phyloP scores from a whole-genome alignment of 2,797 vertebrate genomes.

The Paramormyrops hopkinsi region DNA sequence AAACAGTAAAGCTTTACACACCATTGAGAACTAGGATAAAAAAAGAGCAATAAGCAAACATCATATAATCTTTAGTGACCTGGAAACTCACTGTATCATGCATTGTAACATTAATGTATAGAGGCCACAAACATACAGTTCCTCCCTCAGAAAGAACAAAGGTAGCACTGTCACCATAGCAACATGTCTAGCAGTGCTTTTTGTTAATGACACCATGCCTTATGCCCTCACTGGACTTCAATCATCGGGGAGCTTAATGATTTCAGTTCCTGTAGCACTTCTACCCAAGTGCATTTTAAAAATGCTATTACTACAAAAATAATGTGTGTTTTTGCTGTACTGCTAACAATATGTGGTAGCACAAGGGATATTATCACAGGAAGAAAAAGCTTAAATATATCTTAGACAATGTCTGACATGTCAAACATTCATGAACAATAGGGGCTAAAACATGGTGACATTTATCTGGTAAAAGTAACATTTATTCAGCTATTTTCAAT shows the following conservation, averaged over 20 bases:
- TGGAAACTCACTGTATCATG: not conserved
- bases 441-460: not conserved
- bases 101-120: not conserved
- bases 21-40: not conserved
- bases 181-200: not conserved
- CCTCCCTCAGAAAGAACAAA: not conserved
- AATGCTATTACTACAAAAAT: not conserved
- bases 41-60: not conserved
- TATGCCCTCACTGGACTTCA: not conserved
- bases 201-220: not conserved
- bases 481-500: not conserved
- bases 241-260: not conserved
- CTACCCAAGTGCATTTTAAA: not conserved
- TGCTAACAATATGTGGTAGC: not conserved
- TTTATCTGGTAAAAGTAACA: not conserved
- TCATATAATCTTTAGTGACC: not conserved
- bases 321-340: not conserved
- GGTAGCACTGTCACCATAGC: not conserved
- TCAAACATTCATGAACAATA: not conserved
- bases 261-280: not conserved
- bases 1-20: not conserved
- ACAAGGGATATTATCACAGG: not conserved
- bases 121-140: not conserved
- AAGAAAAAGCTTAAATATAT: not conserved
- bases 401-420: not conserved